These are phyloP conservation scores for Ditylenchus dipsaci DNA, from an alignment of 1,140 invertebrate genomes.

Conservation along the genomic window DNA sequence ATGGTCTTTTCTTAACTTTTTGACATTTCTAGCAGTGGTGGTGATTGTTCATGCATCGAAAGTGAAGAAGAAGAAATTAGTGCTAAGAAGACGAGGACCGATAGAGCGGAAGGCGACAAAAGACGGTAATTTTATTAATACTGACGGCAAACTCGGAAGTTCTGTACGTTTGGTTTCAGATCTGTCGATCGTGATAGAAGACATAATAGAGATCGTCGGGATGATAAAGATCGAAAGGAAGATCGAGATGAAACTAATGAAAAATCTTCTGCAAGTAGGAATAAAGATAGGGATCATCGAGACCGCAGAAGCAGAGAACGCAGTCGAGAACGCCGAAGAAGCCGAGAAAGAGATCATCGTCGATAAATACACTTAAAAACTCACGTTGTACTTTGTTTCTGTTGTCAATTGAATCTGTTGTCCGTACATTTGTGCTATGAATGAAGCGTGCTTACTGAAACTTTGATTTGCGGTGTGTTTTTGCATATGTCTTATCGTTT, in stretches of 20 bases:
- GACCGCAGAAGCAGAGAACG: conserved; percentile 29
- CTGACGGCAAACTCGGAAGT: too few species aligned
- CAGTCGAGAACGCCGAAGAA: conserved; percentile 29
- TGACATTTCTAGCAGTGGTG: conserved; percentile 32
- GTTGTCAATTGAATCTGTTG: neutral
- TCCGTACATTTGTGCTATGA: too few species aligned
- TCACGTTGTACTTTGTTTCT: neutral
- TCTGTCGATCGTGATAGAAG: neutral
- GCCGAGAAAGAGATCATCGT: conserved; percentile 36
- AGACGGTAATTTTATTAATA: conserved; percentile 19
- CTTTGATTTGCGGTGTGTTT: too few species aligned
- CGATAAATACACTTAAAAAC: neutral
- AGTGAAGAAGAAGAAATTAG: conserved; percentile 33
- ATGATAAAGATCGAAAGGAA: conserved; percentile 14
- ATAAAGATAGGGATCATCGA: conserved; percentile 9
- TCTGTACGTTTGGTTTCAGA: conserved; percentile 9
- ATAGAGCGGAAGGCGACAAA: conserved; percentile 7
- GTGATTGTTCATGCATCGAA: conserved; percentile 51
- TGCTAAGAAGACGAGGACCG: conserved; percentile 8
- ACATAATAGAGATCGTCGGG: conserved; percentile 6
- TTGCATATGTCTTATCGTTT: too few species aligned
- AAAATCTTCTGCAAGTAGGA: neutral
- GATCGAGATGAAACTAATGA: neutral
- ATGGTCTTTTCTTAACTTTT: too few species aligned
- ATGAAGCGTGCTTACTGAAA: too few species aligned